phyloP scores from a whole-genome alignment of 2,113 vertebrate genomes.

The Puffinus mauretanicus region DNA sequence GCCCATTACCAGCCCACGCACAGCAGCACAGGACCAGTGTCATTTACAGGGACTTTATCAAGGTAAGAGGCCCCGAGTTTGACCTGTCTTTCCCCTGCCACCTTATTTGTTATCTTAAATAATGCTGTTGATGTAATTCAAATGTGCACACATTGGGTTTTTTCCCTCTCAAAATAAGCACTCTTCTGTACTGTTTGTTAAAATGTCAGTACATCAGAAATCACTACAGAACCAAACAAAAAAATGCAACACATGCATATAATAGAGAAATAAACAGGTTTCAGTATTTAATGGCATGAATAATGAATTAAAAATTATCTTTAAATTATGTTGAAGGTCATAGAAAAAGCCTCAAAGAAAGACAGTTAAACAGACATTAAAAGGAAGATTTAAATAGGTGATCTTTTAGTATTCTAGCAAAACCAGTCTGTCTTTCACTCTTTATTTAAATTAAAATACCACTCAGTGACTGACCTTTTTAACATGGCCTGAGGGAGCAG shows the following conservation, averaged over 20 bases:
- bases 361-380: constrained; percentile 55
- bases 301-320: constrained; percentile 51
- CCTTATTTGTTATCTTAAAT: neutral
- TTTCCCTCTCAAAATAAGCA: neutral
- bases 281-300: constrained; percentile 13
- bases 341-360: constrained; percentile 33
- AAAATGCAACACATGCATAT: neutral
- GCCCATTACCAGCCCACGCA: neutral
- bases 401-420: constrained; percentile 51
- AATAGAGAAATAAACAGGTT: neutral
- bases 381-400: constrained; percentile 48
- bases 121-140: neutral
- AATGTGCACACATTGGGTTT: rapidly evolving
- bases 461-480: constrained; percentile 66
- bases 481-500: constrained; percentile 64
- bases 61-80: neutral
- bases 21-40: neutral
- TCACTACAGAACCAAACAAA: neutral
- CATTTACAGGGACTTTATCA: neutral
- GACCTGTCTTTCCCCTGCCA: neutral
- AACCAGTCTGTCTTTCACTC: constrained; percentile 37
- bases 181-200: neutral
- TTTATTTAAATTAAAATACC: constrained; percentile 70
- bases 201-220: neutral
- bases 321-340: constrained; percentile 60